phyloP scores from a whole-genome alignment of 2,113 vertebrate species.

The Delphinapterus leucas region DNA sequence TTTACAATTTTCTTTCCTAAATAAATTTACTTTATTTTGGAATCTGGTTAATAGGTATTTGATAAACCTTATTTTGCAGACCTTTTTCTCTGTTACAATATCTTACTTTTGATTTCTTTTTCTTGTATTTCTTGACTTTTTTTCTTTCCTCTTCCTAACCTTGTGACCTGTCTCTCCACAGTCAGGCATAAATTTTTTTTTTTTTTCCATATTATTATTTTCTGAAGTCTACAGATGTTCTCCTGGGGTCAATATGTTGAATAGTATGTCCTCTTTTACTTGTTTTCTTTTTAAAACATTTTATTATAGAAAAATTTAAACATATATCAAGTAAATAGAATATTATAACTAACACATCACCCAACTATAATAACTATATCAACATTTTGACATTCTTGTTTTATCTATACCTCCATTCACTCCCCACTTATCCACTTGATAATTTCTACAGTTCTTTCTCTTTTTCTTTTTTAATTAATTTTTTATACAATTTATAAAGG shows the following conservation, averaged over 20 bases:
- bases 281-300: background rate
- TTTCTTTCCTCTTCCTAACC: background rate
- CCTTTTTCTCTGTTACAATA: background rate
- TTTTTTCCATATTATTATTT: background rate
- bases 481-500: background rate
- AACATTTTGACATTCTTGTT: background rate
- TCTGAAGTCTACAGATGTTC: background rate
- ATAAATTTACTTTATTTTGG: constrained; percentile 13
- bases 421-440: background rate
- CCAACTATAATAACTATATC: background rate
- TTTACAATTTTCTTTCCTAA: background rate
- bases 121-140: background rate
- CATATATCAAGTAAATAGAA: background rate
- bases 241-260: background rate
- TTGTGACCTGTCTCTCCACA: background rate
- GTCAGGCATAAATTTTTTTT: background rate
- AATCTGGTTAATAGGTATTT: constrained; percentile 7
- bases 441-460: background rate
- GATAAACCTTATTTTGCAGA: background rate
- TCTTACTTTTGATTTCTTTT: background rate
- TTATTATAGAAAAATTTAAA: background rate
- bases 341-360: background rate
- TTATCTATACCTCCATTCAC: background rate
- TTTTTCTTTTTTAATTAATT: background rate
- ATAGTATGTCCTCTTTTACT: background rate